Percentiles rank a stretch among this genome's conserved stretches.
Conservation (phyloP, 2,797 vertebrate genomes). For the Crypturellus tataupa region DNA sequence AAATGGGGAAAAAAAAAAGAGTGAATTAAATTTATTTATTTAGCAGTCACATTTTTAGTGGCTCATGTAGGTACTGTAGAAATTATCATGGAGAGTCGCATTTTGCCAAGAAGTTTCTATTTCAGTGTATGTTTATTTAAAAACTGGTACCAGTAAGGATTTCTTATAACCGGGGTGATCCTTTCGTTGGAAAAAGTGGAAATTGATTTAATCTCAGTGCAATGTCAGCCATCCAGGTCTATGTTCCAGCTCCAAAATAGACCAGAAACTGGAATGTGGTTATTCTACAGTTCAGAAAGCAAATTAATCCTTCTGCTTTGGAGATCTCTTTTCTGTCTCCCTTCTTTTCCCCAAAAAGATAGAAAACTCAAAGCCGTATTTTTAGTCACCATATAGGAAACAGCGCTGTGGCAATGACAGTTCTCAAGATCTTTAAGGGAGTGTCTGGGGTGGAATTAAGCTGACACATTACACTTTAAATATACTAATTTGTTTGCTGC, state of each 20-base stretch:
- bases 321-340: not conserved
- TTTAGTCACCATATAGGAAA: not conserved
- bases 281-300: not conserved
- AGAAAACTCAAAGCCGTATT: not conserved
- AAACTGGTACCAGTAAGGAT: not conserved
- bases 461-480: not conserved
- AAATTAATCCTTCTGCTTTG: not conserved
- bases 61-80: not conserved
- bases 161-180: not conserved
- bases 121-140: not conserved
- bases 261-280: not conserved
- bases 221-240: not conserved
- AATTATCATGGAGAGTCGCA: not conserved
- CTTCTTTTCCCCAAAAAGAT: not conserved
- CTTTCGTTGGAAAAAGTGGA: not conserved
- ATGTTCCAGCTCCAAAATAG: not conserved
- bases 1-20: not conserved
- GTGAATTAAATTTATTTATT: not conserved
- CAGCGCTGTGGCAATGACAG: not conserved
- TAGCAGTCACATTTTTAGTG: not conserved
- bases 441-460: not conserved
- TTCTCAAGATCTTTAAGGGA: not conserved
- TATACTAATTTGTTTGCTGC: not conserved
- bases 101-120: not conserved
- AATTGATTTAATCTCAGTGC: not conserved